These are phyloP conservation scores for Parnassius glacialis DNA, from an alignment of 2,888 invertebrate species.

Conservation along the genomic window DNA sequence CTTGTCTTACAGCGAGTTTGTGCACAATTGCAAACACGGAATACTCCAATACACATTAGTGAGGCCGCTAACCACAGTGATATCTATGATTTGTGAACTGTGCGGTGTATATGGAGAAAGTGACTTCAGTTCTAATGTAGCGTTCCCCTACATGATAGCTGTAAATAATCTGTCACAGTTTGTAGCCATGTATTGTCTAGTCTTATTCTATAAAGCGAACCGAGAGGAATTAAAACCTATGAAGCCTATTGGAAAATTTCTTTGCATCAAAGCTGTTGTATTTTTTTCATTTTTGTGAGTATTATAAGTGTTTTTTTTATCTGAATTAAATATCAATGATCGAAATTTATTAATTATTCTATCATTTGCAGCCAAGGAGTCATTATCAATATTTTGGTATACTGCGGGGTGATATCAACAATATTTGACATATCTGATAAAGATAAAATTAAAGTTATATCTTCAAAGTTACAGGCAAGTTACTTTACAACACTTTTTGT, in stretches of 20 bases:
- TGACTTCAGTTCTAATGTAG: slow-evolving; percentile 90
- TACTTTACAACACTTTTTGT: neutral
- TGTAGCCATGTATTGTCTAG: slow-evolving; percentile 97
- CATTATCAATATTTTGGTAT: slow-evolving; percentile 91
- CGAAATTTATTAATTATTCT: neutral
- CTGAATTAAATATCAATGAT: neutral
- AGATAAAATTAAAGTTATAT: slow-evolving; percentile 86
- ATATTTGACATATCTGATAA: slow-evolving; percentile 86
- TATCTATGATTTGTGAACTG: slow-evolving; percentile 94
- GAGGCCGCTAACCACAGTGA: slow-evolving; percentile 92
- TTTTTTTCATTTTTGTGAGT: slow-evolving; percentile 99
- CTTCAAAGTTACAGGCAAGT: slow-evolving; percentile 89
- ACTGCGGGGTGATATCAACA: slow-evolving; percentile 89
- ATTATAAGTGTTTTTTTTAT: neutral
- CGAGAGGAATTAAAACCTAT: slow-evolving; percentile 93
- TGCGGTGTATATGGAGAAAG: slow-evolving; percentile 95
- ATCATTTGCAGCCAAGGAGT: slow-evolving; percentile 91
- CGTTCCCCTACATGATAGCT: slow-evolving; percentile 94
- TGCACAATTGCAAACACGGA: slow-evolving; percentile 97
- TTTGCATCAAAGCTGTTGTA: slow-evolving; percentile 98
- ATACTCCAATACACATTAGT: slow-evolving; percentile 97
- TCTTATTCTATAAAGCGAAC: slow-evolving; percentile 95
- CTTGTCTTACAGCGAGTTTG: slow-evolving; percentile 86
- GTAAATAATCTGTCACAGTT: slow-evolving; percentile 96
- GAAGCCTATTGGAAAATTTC: slow-evolving; percentile 96